These are phyloP conservation scores for Cyprinodon brontotheroides DNA, from an alignment of 2,113 vertebrate species.

Conservation along the genomic window DNA sequence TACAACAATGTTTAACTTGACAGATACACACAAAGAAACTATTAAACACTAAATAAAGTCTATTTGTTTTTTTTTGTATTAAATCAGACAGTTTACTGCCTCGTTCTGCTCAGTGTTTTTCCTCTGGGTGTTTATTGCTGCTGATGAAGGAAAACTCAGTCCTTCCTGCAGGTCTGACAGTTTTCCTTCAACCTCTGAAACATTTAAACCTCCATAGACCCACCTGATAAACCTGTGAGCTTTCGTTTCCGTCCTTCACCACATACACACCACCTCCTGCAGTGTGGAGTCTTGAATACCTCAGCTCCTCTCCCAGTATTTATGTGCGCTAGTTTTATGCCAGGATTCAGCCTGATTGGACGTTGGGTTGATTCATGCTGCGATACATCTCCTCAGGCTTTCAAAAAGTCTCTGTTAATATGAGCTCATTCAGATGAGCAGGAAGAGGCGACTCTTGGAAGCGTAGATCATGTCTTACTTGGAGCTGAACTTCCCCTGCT, in stretches of 20 bases:
- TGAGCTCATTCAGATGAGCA: constrained; percentile 5
- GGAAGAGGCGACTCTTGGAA: background rate
- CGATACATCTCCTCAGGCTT: constrained; percentile 39
- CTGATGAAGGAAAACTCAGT: constrained; percentile 1
- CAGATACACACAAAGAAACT: background rate
- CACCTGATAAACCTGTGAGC: background rate
- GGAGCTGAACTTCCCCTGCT: background rate
- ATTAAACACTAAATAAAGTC: background rate
- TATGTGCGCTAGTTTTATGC: constrained; percentile 52
- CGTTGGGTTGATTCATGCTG: constrained; percentile 40
- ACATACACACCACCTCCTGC: background rate
- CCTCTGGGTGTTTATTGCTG: constrained; percentile 10
- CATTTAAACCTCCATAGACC: constrained; percentile 1
- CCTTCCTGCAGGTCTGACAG: background rate
- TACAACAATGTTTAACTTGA: too few relatives aligned
- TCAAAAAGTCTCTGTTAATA: constrained; percentile 37
- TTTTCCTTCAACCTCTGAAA: background rate
- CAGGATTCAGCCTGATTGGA: constrained; percentile 42
- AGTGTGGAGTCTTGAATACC: constrained; percentile 31
- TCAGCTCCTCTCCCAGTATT: constrained; percentile 14
- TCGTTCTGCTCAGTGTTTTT: background rate
- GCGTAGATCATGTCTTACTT: too few relatives aligned
- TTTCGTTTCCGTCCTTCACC: background rate
- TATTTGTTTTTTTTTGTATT: background rate
- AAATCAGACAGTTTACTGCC: too few relatives aligned